Base-by-base conservation (phyloP, 2,113 vertebrate genomes). In the Lepus timidus region DNA sequence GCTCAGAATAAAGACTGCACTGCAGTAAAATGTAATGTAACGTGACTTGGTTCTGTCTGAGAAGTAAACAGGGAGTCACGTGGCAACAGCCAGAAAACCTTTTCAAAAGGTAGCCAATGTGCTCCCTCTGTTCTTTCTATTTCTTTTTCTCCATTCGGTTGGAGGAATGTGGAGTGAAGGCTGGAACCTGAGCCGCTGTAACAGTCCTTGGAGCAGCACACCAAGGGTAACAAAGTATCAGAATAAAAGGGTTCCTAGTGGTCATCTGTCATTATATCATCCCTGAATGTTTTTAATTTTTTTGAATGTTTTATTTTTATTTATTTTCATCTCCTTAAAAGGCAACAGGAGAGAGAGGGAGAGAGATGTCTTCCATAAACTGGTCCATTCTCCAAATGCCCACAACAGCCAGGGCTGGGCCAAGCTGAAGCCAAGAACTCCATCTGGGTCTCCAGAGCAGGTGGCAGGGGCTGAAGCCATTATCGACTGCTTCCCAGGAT, bases 21-120 rank as follows among this genome's bases (percentile, higher is more conserved):
- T 90, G 52, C n/a, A 29, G 23, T 14, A 2, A 91, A 70, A 9
- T 39, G 29, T 64, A 55, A 44, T 44, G 29, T 6, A 79, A 78
- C 36, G 49, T 33, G 67, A 61, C 17, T 11, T 39, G 68, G 20
- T 84, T 91, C 39, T 81, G 31, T 23, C 16, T 88, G 73, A 86
- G 44, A 89, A 67, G 17, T 29, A 65, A 82, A 85, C 49, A 62
- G 73, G 65, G 62, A 49, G 36, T 85, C 39, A n/a, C 19, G 33
- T 71, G 74, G 39, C 9, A 49, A 33, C 52, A 36, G 91, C 58
- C 61, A 93, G 70, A 68, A 95, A 91, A 81, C 31, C 13, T 68
- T 65, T 12, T 80, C 29, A 64, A 85, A 92, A 93, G 14, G 49
- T 31, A 80, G 22, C 27, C 44, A 1, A 44, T 44, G 44, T 39